Base-by-base conservation (phyloP, 2,113 vertebrate species). In the Dipodomys stephensi region DNA sequence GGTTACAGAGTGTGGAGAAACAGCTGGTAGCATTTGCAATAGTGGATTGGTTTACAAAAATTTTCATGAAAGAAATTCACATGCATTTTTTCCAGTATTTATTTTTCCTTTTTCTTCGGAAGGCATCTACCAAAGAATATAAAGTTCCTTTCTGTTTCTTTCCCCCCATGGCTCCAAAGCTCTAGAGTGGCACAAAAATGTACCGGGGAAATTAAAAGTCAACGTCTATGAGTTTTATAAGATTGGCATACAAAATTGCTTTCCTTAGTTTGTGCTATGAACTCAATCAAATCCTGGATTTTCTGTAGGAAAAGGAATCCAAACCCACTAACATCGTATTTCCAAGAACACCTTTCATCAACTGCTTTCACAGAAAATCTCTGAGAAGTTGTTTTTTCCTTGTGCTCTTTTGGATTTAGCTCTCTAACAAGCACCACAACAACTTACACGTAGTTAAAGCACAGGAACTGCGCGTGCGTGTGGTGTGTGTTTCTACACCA, bases 21-120 rank as follows among this genome's bases (percentile, higher is more conserved):
- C 89, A 97, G 97, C 95, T 97, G 83, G 32, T 85, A 97, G 95
- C 83, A 97, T 87, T 97, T 97, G 97, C 97, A 94, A 95, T 92
- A 85, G 94, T 96, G 91, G 28, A 49, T 97, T 96, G 95, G 86
- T 97, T 96, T 94, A 97, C 83, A 96, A 93, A 94, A 94, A 97
- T 95, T 97, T 97, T 97, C 94, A 97, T 95, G 96, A 97, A 92
- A 96, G 92, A 94, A 94, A 96, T 97, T 92, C 92, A 96, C 95
- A 96, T 77, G 83, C 22, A 89, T 97, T 96, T 97, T 96, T 96
- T 88, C 72, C 83, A 95, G 90, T 95, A 96, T 96, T 96, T 97
- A 87, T 97, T 83, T 91, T 74, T 20, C 18, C 39, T 72, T 87
- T 57, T 95, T 79, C 53, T 87, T 93, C 35, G 71, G 71, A 76